A percentile compares a stretch with the other conserved stretches of the same genome.
Conservation (phyloP, 2,888 invertebrate genomes). For the Sarcophaga subvicina region DNA sequence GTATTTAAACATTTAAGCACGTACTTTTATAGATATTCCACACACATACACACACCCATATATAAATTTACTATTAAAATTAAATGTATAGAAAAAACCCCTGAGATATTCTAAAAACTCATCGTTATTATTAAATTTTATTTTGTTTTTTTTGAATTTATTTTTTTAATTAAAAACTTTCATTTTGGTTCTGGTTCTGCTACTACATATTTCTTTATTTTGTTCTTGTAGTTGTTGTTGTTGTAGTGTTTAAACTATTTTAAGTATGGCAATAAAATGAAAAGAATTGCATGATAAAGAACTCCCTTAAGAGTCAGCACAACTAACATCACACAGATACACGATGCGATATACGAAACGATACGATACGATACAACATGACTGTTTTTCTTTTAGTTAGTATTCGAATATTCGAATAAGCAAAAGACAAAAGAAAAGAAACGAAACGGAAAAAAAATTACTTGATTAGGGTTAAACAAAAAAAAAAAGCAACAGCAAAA, state of each 20-base stretch:
- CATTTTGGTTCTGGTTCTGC: background rate
- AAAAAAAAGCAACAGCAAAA: too few relatives aligned
- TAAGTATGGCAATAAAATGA: slow-evolving; percentile 52
- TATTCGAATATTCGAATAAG: background rate
- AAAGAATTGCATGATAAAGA: slow-evolving; percentile 14
- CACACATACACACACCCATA: background rate
- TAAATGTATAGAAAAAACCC: background rate
- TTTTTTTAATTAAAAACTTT: slow-evolving; percentile 63
- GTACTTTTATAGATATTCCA: slow-evolving; percentile 4
- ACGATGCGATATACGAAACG: background rate
- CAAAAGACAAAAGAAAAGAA: background rate
- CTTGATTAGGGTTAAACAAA: slow-evolving; percentile 53
- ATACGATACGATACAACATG: background rate
- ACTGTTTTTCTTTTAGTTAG: background rate
- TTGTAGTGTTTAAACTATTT: background rate
- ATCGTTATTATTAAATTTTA: slow-evolving; percentile 60
- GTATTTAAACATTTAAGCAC: slow-evolving; percentile 28
- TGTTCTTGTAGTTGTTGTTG: too few relatives aligned
- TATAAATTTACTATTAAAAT: background rate
- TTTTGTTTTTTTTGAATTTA: slow-evolving; percentile 24
- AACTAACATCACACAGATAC: background rate
- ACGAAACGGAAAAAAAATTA: background rate
- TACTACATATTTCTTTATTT: background rate
- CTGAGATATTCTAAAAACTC: slow-evolving; percentile 42
- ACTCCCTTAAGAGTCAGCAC: slow-evolving; percentile 36